Base-by-base conservation (phyloP, 2,113 vertebrate species). In the Hippoglossus stenolepis region DNA sequence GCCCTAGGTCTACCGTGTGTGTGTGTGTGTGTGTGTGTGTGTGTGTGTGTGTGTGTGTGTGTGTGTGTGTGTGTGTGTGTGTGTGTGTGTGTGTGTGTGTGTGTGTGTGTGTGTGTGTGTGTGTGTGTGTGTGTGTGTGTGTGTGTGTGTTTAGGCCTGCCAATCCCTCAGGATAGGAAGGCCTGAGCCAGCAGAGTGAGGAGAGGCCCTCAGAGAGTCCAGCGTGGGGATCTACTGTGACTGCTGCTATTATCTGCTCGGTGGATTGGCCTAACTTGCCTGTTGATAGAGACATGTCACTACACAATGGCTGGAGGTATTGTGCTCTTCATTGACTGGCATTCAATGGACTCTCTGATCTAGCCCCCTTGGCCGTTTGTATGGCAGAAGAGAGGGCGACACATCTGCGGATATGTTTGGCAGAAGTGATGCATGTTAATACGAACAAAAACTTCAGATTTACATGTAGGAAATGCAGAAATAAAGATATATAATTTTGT, bases 241-340 rank as follows among this genome's bases (percentile, higher is more conserved):
- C 87, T 88, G 83, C 85, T 84, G 85, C 90, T 89, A 92, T 93
- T 93, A 93, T 93, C 92, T 91, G 81, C 81, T 80, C 26, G 56
- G 47, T 82, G 89, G 87, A 93, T 92, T 93, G 91, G 84, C 64
- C 76, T 82, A 81, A 75, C 85, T 83, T 73, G 63, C 40, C 83
- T 84, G 88, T 91, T 93, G 91, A 92, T 84, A 85, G 85, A 86
- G 75, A 77, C 78, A 79, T 89, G 90, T 91, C 85, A 66, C 61
- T 31, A 28, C 75, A 91, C 89, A 90, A 90, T 87, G 73, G 83
- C 82, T 86, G 35, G 64, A 82, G 79, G 81, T 89, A 76, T 79
- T 80, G 62, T 76, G 64, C 60, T 87, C 64, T 62, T 72, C 68
- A 47, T 23, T 81, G 83, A 86, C 82, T 89, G 83, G 73, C 75